Evolutionary conservation across 2,113 vertebrate species (phyloP).

Genomic region (Pteropus alecto): DNA sequence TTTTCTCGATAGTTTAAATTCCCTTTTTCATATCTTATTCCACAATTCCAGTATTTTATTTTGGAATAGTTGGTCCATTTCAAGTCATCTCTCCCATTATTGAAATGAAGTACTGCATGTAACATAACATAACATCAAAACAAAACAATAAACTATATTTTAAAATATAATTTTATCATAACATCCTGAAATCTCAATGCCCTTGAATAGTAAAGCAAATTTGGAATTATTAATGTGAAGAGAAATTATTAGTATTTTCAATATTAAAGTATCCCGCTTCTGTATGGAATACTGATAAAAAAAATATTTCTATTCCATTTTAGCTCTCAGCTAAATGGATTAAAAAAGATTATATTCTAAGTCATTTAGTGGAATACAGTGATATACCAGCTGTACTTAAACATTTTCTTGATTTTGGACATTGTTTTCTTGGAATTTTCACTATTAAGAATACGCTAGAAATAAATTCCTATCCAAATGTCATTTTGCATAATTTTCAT

Average conservation of each 20-base stretch:
- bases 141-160: not conserved
- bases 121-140: not conserved
- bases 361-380: not conserved
- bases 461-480: not conserved
- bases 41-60: not conserved
- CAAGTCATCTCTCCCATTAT: not conserved
- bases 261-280: conserved; percentile 9
- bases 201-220: not conserved
- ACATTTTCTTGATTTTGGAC: not conserved
- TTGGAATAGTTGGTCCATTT: not conserved
- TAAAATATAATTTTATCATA: not conserved
- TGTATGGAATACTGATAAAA: not conserved
- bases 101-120: not conserved
- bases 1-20: not conserved
- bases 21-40: not conserved
- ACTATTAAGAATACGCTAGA: not conserved
- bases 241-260: conserved; percentile 30
- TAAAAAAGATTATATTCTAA: not conserved
- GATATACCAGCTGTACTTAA: not conserved
- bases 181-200: not conserved
- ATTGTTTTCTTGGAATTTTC: not conserved
- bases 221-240: not conserved
- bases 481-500: not conserved
- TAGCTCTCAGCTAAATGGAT: not conserved
- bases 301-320: not conserved